Base-by-base conservation (phyloP, 2,888 invertebrate genomes). In the Drosophila mercatorum region DNA sequence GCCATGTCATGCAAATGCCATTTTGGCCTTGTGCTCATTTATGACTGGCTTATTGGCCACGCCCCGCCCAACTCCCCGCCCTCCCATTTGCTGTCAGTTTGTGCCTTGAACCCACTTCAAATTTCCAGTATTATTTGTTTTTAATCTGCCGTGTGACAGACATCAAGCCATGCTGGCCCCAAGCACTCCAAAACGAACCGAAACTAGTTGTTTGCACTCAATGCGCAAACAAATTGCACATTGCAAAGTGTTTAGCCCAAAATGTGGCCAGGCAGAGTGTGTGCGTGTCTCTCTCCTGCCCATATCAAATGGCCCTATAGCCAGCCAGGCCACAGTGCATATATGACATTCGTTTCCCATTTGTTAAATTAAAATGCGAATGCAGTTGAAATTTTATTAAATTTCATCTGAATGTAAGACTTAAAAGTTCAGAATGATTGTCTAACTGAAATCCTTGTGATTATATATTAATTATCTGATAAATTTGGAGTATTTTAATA, bases 61-160 rank as follows among this genome's bases (percentile, higher is more conserved):
- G 22, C 14, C 41, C 22, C 22, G 22, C 22, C 22, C 22, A 22
- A 22, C 22, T 22, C 1, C 22, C 11, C 12, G 10, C 4, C 11
- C 12, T 11, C 38, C 4, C 36, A 55, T 17, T 41, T 40, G 34
- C 60, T 62, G 63, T 14, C 47, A 57, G 31, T 55, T 26, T 36
- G 22, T 67, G 78, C 72, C 69, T 81, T 84, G 68, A 78, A 72
- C 79, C 68, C 51, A 57, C 49, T 59, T 56, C 47, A 44, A 62
- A 56, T 65, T 52, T 41, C 22, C n/a, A 44, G 56, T 46, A 67
- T 78, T 84, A 84, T 87, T 87, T 87, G 81, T 63, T 83, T 83
- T 88, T 85, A 83, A 83, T 88, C 79, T 85, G 58, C 70, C 52
- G 57, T 75, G 66, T 69, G 81, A 61, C 68, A 75, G 75, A 49